Percentiles rank a stretch among this genome's conserved stretches.
These are phyloP conservation scores for Cisticola juncidis DNA, from an alignment of 2,113 vertebrate genomes.

Conservation along the genomic window DNA sequence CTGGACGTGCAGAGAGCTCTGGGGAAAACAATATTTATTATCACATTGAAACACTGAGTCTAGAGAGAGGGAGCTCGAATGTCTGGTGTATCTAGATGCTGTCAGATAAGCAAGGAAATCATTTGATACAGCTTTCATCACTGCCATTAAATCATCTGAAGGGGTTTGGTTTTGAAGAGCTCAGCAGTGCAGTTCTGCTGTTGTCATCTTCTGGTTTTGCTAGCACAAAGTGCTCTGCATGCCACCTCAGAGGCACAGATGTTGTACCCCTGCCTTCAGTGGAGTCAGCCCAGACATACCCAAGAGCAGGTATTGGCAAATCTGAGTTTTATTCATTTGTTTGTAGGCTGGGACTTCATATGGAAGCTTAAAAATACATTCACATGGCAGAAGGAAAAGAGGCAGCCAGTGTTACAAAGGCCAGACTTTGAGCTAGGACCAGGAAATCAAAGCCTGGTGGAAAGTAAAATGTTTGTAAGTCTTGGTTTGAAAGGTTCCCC, in stretches of 20 bases:
- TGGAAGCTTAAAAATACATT: background rate
- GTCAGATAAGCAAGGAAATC: background rate
- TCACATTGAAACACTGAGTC: background rate
- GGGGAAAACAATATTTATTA: background rate
- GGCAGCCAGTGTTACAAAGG: background rate
- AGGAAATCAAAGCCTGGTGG: background rate
- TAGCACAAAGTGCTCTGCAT: background rate
- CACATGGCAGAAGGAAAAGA: background rate
- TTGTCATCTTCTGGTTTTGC: background rate
- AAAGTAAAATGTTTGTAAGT: background rate
- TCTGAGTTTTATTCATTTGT: background rate
- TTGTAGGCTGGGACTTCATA: background rate
- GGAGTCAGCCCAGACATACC: background rate
- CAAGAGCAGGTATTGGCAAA: background rate
- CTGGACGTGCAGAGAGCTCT: background rate
- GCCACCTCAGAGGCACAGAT: background rate
- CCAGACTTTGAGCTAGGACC: background rate
- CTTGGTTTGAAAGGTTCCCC: background rate
- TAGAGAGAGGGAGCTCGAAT: background rate
- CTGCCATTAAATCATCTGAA: background rate
- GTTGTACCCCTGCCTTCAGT: background rate
- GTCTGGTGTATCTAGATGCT: background rate
- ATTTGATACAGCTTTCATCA: background rate
- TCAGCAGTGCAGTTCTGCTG: background rate
- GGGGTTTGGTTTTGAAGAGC: background rate